phyloP scores from a whole-genome alignment of 1,140 invertebrate species.

The Copidosoma floridanum region DNA sequence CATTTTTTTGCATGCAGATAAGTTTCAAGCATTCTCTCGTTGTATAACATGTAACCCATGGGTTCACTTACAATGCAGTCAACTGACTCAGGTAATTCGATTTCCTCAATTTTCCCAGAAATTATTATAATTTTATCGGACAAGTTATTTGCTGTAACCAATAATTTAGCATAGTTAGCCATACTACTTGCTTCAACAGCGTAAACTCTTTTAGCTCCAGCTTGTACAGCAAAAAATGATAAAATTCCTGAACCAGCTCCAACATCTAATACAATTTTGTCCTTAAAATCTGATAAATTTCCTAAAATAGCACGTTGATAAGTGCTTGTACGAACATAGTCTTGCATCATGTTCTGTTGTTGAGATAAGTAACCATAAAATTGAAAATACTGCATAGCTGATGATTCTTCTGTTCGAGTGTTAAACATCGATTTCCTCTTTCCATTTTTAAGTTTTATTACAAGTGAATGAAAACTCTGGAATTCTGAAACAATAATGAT shows the following conservation, averaged over 20 bases:
- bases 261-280: slow-evolving; percentile 94
- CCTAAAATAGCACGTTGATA: slow-evolving; percentile 96
- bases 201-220: slow-evolving; percentile 94
- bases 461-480: no score
- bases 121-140: slow-evolving; percentile 86
- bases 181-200: slow-evolving; percentile 98
- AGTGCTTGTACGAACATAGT: slow-evolving; percentile 96
- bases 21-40: slow-evolving; percentile 98
- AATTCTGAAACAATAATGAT: no score
- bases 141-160: slow-evolving; percentile 89
- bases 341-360: slow-evolving; percentile 99
- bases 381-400: slow-evolving; percentile 96
- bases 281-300: slow-evolving; percentile 90
- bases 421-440: slow-evolving; percentile 77
- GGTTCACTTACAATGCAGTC: slow-evolving; percentile 99
- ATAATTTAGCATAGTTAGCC: slow-evolving; percentile 91
- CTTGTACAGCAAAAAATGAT: slow-evolving; percentile 97
- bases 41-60: slow-evolving; percentile 99
- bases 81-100: slow-evolving; percentile 90
- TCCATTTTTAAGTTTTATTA: no score
- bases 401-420: slow-evolving; percentile 95
- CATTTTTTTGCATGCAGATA: slow-evolving; percentile 99
- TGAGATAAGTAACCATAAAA: slow-evolving; percentile 99
- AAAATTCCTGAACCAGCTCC: slow-evolving; percentile 96
- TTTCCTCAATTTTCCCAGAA: slow-evolving; percentile 98